Evolutionary conservation across 2,797 vertebrate species (phyloP).

Genomic region (Bryconaethiops microstoma): DNA sequence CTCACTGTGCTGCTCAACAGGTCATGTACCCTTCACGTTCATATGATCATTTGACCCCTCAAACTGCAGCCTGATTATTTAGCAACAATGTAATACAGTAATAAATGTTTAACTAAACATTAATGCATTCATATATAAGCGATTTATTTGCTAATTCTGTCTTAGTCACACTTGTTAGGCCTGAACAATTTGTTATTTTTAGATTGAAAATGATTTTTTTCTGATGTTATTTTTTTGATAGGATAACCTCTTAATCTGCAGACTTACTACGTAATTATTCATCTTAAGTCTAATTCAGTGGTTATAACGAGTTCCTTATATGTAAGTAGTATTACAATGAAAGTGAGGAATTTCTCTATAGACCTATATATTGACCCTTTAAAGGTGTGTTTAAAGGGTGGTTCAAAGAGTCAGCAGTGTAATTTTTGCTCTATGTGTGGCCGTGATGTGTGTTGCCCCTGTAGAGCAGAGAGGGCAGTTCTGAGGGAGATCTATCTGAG

Average conservation of each 20-base stretch:
- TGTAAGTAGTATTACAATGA: no score
- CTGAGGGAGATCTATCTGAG: conserved; percentile 67
- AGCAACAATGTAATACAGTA: no score
- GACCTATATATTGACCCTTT: no score
- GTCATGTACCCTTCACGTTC: background rate
- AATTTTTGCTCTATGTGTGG: background rate
- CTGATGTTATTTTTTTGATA: background rate
- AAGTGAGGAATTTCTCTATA: no score
- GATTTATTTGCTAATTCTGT: background rate
- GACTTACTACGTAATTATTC: background rate
- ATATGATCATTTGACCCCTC: background rate
- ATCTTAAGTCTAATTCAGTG: no score
- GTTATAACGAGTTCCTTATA: no score
- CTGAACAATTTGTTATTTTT: background rate
- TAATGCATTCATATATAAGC: background rate
- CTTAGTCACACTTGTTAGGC: background rate
- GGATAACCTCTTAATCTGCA: background rate
- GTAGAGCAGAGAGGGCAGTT: conserved; percentile 32
- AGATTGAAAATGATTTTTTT: background rate
- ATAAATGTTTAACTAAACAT: no score
- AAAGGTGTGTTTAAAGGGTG: no score
- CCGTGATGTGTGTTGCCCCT: conserved; percentile 18
- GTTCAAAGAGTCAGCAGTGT: background rate
- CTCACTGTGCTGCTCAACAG: conserved; percentile 45
- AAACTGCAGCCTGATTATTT: background rate